Evolutionary conservation across 2,888 invertebrate genomes (phyloP), one percentile per base, ranked within the genome.

Genomic region (Amaurobius ferox): DNA sequence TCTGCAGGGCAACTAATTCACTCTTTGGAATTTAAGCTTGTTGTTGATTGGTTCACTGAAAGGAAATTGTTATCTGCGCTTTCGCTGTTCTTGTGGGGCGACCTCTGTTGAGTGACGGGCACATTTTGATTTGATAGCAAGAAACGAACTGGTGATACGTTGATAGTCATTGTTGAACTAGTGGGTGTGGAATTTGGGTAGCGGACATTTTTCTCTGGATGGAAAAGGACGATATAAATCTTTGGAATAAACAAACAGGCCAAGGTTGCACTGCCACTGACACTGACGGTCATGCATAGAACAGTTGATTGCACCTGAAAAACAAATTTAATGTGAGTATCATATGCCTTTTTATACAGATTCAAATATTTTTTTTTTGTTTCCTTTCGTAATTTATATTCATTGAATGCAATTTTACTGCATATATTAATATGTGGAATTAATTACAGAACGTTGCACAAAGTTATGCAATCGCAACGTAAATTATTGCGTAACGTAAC

Each of bases 201-300:
- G 6, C 95, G 93, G 1, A 95, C 94, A 90, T 95, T 96, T 91
- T 95, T 95, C 91, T 95, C 94, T 0, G 95, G 95, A 91, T 95
- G 95, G 90, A 95, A 95, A 13, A 95, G 92, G 16, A 95, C 94
- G 88, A 96, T 93, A 91, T 95, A 95, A 28, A 95, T 93, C 91
- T 95, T 95, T 0, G 95, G 95, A 0, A 94, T 94, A 91, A 95
- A 95, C 48, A 95, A 93, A 90, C 95, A 95, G 73, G 94, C 94
- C 28, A 95, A 92, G 0, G 94, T 94, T 9, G 95, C 95, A 0
- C 95, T 94, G 66, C 95, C 95, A 90, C 95, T 95, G 89, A 95
- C 93, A 90, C 94, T 95, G 87, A 95, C 93, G 90, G 95, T 95
- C 94, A 95, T 95, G 90, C 95, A 95, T 90, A 95, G 92, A 71